These are phyloP conservation scores for Xiphorhynchus erythropygius DNA, from an alignment of 2,797 vertebrate species.

Conservation along the genomic window DNA sequence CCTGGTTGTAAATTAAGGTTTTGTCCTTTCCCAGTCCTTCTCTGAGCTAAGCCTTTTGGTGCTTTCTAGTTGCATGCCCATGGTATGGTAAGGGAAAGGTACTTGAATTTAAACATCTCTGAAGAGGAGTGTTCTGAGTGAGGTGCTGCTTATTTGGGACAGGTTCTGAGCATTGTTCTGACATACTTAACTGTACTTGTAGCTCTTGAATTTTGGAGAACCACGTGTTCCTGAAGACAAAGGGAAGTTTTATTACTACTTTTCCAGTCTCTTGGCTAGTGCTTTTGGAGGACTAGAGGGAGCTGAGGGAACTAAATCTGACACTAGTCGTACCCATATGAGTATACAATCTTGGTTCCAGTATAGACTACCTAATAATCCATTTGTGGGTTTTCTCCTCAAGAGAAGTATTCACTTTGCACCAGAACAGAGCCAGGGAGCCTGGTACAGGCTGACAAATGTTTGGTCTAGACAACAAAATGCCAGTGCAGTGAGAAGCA, in stretches of 20 bases:
- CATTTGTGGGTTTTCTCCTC: background rate
- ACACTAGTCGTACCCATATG: background rate
- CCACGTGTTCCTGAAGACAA: background rate
- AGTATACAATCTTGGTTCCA: background rate
- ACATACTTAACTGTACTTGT: background rate
- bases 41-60: background rate
- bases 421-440: background rate
- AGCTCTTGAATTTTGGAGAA: background rate
- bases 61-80: fast-evolving
- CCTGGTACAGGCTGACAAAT: background rate
- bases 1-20: background rate
- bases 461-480: background rate
- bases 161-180: background rate
- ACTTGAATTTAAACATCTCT: background rate
- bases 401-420: background rate
- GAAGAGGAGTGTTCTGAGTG: background rate
- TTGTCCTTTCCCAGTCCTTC: background rate
- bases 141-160: background rate
- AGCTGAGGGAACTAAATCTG: background rate
- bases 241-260: background rate
- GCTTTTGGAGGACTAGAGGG: background rate
- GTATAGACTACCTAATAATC: background rate
- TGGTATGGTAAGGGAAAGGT: background rate
- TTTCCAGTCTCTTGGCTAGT: background rate
- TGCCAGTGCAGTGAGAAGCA: background rate